Percentiles rank a stretch among this genome's conserved stretches.
Conservation (phyloP, 2,888 invertebrate species). For the Amiota mariae region DNA sequence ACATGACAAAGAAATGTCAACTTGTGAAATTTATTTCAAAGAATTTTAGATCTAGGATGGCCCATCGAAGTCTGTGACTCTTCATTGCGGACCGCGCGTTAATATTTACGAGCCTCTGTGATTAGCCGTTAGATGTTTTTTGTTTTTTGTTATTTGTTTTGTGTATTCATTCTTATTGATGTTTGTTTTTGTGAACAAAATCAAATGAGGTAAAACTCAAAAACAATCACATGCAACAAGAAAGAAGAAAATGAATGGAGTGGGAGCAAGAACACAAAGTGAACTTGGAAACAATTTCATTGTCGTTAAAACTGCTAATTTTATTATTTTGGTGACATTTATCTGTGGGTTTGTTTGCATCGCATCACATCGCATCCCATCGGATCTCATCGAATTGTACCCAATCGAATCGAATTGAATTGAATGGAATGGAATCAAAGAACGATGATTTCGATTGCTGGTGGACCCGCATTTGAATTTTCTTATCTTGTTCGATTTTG, state of each 20-base stretch:
- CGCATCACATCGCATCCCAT: neutral
- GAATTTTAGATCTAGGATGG: conserved; percentile 47
- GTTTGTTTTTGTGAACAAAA: neutral
- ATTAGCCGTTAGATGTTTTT: conserved; percentile 45
- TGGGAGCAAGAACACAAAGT: neutral
- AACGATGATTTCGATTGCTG: neutral
- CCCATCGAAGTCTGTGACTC: conserved; percentile 35
- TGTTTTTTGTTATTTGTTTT: neutral
- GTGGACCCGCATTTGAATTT: conserved; percentile 40
- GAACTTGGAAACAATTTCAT: conserved; percentile 51
- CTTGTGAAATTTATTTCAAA: conserved; percentile 57
- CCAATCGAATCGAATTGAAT: no score
- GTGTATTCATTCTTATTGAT: neutral
- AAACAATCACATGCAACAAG: conserved; percentile 4
- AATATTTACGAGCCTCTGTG: conserved; percentile 63
- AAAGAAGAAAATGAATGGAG: neutral
- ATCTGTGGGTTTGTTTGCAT: conserved; percentile 44
- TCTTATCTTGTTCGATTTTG: conserved; percentile 62
- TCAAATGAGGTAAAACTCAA: neutral
- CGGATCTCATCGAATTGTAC: neutral
- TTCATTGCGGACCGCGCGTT: conserved; percentile 56
- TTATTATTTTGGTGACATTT: conserved; percentile 65
- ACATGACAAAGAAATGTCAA: conserved; percentile 69
- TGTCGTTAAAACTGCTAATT: conserved; percentile 67
- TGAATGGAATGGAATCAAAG: no score